These are phyloP conservation scores for Bujurquina vittata DNA, from an alignment of 2,113 vertebrate species.

Conservation along the genomic window DNA sequence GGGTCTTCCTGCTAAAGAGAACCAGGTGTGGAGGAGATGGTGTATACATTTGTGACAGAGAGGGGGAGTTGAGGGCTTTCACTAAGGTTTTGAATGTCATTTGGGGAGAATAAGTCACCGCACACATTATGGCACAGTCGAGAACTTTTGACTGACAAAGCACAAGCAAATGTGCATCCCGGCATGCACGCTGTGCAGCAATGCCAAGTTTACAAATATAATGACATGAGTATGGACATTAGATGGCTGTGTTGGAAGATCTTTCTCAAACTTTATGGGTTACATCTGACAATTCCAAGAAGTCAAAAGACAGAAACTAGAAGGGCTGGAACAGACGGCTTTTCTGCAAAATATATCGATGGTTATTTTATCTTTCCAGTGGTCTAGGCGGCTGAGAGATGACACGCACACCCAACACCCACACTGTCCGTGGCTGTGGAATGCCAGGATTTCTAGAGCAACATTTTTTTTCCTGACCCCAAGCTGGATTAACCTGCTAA, in stretches of 20 bases:
- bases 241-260: neutral
- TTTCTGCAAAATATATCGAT: neutral
- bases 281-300: conserved; percentile 16
- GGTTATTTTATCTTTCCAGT: neutral
- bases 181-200: neutral
- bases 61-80: neutral
- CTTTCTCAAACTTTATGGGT: conserved; percentile 9
- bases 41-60: neutral
- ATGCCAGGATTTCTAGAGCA: conserved; percentile 11
- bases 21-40: conserved; percentile 58
- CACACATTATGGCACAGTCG: accelerated
- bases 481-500: conserved; percentile 17
- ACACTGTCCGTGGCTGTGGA: conserved; percentile 12
- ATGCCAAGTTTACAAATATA: neutral
- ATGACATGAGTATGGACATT: neutral
- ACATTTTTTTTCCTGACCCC: conserved; percentile 18
- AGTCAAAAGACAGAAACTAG: neutral
- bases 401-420: neutral
- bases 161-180: neutral
- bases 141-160: too few species aligned
- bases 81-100: neutral
- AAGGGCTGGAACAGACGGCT: neutral
- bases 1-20: conserved; percentile 59
- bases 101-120: neutral
- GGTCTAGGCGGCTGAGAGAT: neutral